These are phyloP conservation scores for Mesembrinibis cayennensis DNA, from an alignment of 2,113 vertebrate species.

Conservation along the genomic window DNA sequence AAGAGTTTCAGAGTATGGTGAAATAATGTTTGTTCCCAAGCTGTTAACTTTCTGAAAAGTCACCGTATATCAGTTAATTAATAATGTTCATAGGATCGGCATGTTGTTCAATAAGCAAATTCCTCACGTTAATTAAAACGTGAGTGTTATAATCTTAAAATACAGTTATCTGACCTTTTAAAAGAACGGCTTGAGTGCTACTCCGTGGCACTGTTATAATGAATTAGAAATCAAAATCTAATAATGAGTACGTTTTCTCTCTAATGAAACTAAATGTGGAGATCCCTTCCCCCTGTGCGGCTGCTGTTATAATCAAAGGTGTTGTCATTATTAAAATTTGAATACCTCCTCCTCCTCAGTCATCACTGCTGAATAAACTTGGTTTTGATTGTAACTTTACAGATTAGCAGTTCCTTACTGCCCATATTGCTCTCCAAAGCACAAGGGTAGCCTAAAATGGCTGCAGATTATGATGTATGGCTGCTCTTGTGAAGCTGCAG, in stretches of 20 bases:
- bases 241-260: background rate
- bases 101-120: background rate
- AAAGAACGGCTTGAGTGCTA: background rate
- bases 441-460: slow-evolving; percentile 51
- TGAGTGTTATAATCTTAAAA: background rate
- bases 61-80: slow-evolving; percentile 26
- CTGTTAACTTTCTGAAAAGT: slow-evolving; percentile 26
- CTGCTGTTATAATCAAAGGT: background rate
- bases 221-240: background rate
- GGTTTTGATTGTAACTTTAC: background rate
- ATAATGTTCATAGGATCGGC: background rate
- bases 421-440: slow-evolving; percentile 1
- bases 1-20: slow-evolving; percentile 28
- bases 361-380: background rate
- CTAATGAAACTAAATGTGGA: background rate
- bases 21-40: background rate
- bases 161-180: background rate
- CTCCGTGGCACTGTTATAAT: background rate
- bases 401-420: background rate
- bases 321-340: background rate
- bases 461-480: slow-evolving; percentile 63
- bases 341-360: background rate
- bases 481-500: slow-evolving; percentile 35
- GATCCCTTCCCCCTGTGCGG: background rate
- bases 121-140: background rate